phyloP scores from a whole-genome alignment of 2,113 vertebrate genomes.

The Tylochromis polylepis region DNA sequence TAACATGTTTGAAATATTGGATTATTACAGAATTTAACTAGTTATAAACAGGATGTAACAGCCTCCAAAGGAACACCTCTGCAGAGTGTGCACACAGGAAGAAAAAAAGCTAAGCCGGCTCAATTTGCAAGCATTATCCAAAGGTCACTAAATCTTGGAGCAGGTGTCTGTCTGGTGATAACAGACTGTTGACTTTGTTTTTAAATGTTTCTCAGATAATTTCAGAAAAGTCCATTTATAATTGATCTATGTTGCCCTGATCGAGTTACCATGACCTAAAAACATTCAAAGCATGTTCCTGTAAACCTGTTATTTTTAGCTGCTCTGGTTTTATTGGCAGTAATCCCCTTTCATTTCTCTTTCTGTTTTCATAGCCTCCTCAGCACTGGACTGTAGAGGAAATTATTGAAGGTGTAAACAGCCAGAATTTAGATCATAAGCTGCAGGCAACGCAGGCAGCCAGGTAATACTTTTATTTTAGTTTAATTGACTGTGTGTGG shows the following conservation, averaged over 20 bases:
- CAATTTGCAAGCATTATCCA: neutral
- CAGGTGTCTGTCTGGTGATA: neutral
- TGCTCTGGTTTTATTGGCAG: neutral
- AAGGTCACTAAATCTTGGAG: neutral
- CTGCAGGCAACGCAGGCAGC: conserved; percentile 87
- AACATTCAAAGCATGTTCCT: neutral
- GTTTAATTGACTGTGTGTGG: neutral
- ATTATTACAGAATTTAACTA: neutral
- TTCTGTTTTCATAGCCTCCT: conserved; percentile 54
- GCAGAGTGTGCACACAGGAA: neutral
- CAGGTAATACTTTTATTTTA: conserved; percentile 67
- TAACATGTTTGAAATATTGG: neutral
- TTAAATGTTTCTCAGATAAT: neutral
- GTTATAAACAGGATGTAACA: neutral
- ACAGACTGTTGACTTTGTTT: neutral
- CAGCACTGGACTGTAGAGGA: conserved; percentile 86
- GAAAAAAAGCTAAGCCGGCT: neutral
- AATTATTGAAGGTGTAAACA: conserved; percentile 81
- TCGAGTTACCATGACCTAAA: neutral
- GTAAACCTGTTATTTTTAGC: neutral
- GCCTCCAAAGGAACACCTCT: neutral
- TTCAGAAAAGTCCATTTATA: neutral
- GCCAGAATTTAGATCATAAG: conserved; percentile 75
- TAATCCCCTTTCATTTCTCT: neutral
- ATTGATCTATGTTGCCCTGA: neutral